Percentiles rank a stretch among this genome's conserved stretches.
Conservation (phyloP, 2,113 vertebrate genomes). For the Sardina pilchardus region DNA sequence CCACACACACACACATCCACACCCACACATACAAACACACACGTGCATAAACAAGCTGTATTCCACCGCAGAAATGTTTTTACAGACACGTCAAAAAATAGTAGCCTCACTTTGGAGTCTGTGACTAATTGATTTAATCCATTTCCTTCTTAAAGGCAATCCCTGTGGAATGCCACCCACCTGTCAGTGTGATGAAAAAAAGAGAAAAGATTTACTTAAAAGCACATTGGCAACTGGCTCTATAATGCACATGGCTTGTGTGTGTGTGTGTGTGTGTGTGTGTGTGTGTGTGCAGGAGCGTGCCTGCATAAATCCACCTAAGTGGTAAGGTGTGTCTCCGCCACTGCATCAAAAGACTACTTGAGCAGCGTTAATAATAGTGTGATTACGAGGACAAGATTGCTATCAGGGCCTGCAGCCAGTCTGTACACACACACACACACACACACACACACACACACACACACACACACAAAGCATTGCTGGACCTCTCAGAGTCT, state of each 20-base stretch:
- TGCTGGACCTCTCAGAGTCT: not conserved
- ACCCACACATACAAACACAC: not conserved
- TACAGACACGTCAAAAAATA: constrained; percentile 45
- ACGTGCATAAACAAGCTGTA: not conserved
- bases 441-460: too few relatives aligned
- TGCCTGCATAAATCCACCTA: not conserved
- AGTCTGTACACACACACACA: not conserved
- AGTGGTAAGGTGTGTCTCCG: not conserved
- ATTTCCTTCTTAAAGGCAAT: constrained; percentile 52
- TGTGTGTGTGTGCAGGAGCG: not conserved
- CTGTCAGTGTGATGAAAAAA: constrained; percentile 26
- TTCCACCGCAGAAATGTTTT: constrained; percentile 37
- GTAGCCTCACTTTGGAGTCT: constrained; percentile 48
- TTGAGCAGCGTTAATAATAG: not conserved
- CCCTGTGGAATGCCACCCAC: constrained; percentile 39
- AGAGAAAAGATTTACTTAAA: not conserved
- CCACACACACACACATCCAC: not conserved
- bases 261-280: not conserved
- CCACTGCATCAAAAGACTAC: not conserved
- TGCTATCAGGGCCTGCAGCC: not conserved
- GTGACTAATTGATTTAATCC: constrained; percentile 60
- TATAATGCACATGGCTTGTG: not conserved
- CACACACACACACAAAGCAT: not conserved
- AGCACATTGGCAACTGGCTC: not conserved
- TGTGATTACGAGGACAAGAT: constrained; percentile 4